Conservation (phyloP, 2,888 invertebrate genomes). For the Chaetoderma sp. region DNA sequence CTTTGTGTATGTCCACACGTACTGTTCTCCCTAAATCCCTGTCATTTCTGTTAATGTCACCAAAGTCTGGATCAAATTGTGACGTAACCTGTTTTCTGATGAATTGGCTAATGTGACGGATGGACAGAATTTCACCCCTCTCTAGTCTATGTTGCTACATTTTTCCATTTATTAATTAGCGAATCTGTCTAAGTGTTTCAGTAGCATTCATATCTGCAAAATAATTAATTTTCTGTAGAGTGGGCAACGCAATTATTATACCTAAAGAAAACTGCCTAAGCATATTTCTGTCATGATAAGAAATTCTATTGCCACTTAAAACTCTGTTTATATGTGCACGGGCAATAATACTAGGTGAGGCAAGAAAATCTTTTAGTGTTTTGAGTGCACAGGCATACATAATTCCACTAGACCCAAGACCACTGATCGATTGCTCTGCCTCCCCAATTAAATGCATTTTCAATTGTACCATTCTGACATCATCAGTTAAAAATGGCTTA, state of each 20-base stretch:
- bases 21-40: background rate
- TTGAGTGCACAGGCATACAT: constrained; percentile 19
- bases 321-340: constrained; percentile 13
- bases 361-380: constrained; percentile 18
- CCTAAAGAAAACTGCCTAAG: too few species aligned
- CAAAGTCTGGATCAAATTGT: constrained; percentile 22
- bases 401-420: constrained; percentile 5
- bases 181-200: background rate
- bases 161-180: background rate
- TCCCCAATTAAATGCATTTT: constrained; percentile 10
- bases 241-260: too few species aligned
- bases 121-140: background rate
- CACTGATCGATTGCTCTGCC: constrained; percentile 10
- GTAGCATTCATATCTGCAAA: background rate
- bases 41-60: constrained; percentile 9
- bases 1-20: too few species aligned
- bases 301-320: constrained; percentile 1
- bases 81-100: constrained; percentile 12
- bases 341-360: constrained; percentile 7
- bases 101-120: too few species aligned
- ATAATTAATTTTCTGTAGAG: too few species aligned
- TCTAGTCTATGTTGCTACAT: background rate
- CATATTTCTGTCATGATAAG: too few species aligned
- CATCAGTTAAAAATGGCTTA: constrained; percentile 12
- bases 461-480: constrained; percentile 15